phyloP scores from a whole-genome alignment of 1,140 invertebrate genomes.

The Aporrectodea caliginosa region DNA sequence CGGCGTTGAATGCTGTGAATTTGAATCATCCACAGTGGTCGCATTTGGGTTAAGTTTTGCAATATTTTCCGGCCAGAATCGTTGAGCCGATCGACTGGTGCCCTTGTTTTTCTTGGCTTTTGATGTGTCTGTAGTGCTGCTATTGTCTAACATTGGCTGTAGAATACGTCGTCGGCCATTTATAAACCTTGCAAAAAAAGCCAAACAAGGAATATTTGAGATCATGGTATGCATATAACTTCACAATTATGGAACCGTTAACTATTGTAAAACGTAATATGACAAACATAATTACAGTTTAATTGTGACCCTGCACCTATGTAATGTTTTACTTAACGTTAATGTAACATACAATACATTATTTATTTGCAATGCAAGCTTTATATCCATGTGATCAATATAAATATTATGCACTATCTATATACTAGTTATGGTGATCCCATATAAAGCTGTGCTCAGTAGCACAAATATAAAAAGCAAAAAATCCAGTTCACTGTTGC shows the following conservation, averaged over 20 bases:
- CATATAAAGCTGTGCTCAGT: background rate
- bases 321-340: no score
- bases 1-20: background rate
- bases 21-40: background rate
- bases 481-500: background rate
- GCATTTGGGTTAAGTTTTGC: slow-evolving; percentile 49
- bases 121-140: slow-evolving; percentile 45
- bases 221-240: no score
- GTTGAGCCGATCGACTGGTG: slow-evolving; percentile 55
- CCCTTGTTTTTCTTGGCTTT: slow-evolving; percentile 49
- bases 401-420: no score
- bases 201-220: no score
- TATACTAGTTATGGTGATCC: background rate
- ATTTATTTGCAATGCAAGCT: no score
- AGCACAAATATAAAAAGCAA: background rate
- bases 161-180: slow-evolving; percentile 87
- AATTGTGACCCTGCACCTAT: no score
- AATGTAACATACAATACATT: no score
- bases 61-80: slow-evolving; percentile 63
- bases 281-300: no score
- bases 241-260: no score
- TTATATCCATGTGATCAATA: no score
- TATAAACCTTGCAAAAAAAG: no score
- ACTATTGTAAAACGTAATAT: no score
- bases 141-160: slow-evolving; percentile 68